Evolutionary conservation across 2,797 vertebrate species (phyloP), one percentile per base, ranked within the genome.

Genomic region (Eulemur albifrons): DNA sequence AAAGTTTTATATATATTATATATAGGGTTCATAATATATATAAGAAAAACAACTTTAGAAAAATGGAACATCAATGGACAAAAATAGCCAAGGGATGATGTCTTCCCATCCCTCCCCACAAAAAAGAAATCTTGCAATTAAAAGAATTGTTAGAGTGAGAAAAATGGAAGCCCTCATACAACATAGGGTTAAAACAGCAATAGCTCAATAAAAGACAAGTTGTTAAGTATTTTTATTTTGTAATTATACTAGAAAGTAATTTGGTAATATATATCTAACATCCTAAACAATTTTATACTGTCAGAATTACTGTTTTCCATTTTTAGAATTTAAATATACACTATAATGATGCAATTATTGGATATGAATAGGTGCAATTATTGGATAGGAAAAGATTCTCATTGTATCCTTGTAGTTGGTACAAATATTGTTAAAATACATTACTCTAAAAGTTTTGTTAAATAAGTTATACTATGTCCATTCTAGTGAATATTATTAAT

Each of bases 41-140:
- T 57, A 15, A 23, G 11, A 43, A 20, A 79, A 40, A 25, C 21
- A 30, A n/a, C 10, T 81, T 43, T 50, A 89, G 20, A 40, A 61
- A 50, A 72, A 52, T 76, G 4, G 7, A 67, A 88, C 23, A 13
- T 1, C 38, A 81, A 30, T 2, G 5, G 72, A 14, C 15, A 27
- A 40, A 52, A 43, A 23, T 35, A 65, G n/a, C 17, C 61, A 27
- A 21, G 2, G 4, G 23, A 75, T 7, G 63, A 23, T 84, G 32
- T 50, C 7, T 20, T 40, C 15, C 8, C 40, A 50, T 2, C 2
- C 2, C 2, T 32, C 7, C 2, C 1, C 21, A 10, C 10, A 4
- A 61, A n/a, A 50, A 23, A 75, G 2, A 54, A 63, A 45, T 17
- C 21, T 45, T 27, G 2, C 15, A 65, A 45, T 45, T 48, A 40